Evolutionary conservation across 53 echinoderm and acorn worm genomes (phyloP).

Genomic region (Paracentrotus lividus): DNA sequence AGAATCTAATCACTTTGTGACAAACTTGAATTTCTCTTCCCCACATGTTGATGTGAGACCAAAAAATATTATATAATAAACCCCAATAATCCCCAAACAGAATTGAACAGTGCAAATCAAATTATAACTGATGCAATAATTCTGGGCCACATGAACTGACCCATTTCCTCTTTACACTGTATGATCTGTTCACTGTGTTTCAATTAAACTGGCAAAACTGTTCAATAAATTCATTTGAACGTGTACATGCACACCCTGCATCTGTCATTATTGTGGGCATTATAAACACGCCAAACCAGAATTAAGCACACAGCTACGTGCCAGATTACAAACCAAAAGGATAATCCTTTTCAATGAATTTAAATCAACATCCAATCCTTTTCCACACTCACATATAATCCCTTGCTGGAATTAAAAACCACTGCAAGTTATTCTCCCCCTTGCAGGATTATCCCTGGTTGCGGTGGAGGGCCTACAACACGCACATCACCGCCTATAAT

Average conservation of each 20-base stretch:
- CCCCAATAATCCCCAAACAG: too few species aligned
- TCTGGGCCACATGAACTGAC: neutral
- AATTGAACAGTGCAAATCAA: neutral
- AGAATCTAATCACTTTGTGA: too few species aligned
- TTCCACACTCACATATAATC: constrained; percentile 41
- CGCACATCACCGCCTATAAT: neutral
- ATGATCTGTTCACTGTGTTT: neutral
- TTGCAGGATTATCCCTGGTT: constrained; percentile 2
- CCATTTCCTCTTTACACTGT: neutral
- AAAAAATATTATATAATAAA: too few species aligned
- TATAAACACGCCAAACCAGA: neutral
- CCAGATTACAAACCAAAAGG: constrained; percentile 12
- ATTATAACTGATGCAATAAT: neutral
- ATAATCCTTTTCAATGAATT: constrained; percentile 57
- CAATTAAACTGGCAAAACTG: neutral
- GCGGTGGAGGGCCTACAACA: neutral
- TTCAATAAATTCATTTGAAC: neutral
- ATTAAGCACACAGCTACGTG: constrained; percentile 30
- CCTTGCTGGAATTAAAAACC: constrained; percentile 62
- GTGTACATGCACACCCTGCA: neutral
- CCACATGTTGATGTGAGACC: too few species aligned
- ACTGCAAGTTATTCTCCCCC: neutral
- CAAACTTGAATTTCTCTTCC: too few species aligned
- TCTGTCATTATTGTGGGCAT: neutral
- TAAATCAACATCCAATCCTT: constrained; percentile 45